Evolutionary conservation across 1,140 invertebrate species (phyloP).

Genomic region (Hyles euphorbiae): DNA sequence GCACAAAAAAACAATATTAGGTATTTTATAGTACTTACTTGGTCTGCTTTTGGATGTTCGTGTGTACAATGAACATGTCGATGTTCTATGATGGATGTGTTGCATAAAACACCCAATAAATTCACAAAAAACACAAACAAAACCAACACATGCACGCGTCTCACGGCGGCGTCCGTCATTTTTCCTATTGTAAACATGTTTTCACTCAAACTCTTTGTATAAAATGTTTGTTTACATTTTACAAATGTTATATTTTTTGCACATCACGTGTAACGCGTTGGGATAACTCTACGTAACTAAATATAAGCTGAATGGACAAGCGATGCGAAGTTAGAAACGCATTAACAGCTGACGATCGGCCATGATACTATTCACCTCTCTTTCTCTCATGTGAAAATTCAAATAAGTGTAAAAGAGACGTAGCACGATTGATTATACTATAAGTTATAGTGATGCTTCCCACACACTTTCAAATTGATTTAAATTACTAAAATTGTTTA

Average conservation of each 20-base stretch:
- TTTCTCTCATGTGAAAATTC: conserved; percentile 3
- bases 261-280: conserved; percentile 9
- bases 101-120: conserved; percentile 30
- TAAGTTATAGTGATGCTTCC: too few species aligned
- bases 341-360: conserved; percentile 22
- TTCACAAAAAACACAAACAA: conserved; percentile 33
- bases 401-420: not conserved
- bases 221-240: conserved; percentile 61
- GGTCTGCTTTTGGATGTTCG: conserved; percentile 57
- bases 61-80: conserved; percentile 54
- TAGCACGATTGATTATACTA: not conserved
- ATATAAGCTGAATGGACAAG: conserved; percentile 17
- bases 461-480: too few species aligned
- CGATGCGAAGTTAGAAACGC: conserved; percentile 16
- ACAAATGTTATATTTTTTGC: conserved; percentile 13
- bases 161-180: conserved; percentile 34
- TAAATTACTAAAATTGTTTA: too few species aligned
- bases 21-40: conserved; percentile 38
- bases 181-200: conserved; percentile 25
- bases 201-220: conserved; percentile 29
- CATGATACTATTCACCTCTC: conserved; percentile 17
- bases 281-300: conserved; percentile 24
- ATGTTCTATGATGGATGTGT: conserved; percentile 44
- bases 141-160: conserved; percentile 26
- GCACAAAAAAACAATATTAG: too few species aligned